Evolutionary conservation across 2,888 invertebrate species (phyloP).

Genomic region (Sialis lutaria): DNA sequence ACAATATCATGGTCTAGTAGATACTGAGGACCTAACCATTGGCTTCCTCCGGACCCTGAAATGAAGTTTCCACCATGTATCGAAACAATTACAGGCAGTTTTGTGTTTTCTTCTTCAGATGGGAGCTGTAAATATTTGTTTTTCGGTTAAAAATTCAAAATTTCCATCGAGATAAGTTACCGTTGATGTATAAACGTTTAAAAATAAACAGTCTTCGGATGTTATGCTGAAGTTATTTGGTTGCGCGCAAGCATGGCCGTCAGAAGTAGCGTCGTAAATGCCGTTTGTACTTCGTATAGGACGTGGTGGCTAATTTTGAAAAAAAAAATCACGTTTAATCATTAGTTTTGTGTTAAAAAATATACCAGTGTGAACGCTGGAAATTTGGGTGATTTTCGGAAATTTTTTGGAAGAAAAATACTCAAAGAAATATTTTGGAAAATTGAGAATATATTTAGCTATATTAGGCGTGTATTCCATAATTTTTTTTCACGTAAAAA

Average conservation of each 20-base stretch:
- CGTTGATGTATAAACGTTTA: conserved; percentile 41
- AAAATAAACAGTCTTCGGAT: conserved; percentile 43
- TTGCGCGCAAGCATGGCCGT: conserved; percentile 23
- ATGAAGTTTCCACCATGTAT: conserved; percentile 55
- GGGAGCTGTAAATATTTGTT: no score
- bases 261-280: conserved; percentile 19
- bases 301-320: conserved; percentile 18
- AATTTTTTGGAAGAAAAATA: no score
- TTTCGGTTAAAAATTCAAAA: no score
- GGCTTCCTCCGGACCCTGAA: conserved; percentile 37
- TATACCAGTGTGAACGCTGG: no score
- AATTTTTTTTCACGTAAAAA: no score
- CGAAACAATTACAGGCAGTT: conserved; percentile 43
- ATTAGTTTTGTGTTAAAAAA: background rate
- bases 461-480: no score
- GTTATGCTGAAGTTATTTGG: conserved; percentile 16
- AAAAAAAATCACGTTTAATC: background rate
- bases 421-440: no score
- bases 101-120: conserved; percentile 17
- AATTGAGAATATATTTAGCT: no score
- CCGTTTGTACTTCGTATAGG: conserved; percentile 21
- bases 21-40: conserved; percentile 36
- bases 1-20: conserved; percentile 46
- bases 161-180: conserved; percentile 17
- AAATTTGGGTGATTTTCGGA: no score